Conservation (phyloP, 2,797 vertebrate species). For the Benthosema pterotum region DNA sequence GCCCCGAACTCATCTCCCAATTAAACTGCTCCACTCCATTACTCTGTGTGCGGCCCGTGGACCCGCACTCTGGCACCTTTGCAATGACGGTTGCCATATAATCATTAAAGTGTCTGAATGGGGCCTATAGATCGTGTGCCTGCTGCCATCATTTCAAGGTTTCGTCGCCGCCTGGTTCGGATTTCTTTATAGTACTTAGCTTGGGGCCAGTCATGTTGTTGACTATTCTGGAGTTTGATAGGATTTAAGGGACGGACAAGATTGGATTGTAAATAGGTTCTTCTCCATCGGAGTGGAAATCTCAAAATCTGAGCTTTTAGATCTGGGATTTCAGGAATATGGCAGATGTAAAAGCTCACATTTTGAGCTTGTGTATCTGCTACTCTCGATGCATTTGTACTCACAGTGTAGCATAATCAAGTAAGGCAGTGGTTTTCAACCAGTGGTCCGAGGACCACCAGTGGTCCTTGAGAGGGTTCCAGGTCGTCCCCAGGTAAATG, state of each 20-base stretch:
- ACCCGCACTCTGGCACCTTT: slow-evolving; percentile 61
- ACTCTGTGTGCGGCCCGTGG: slow-evolving; percentile 59
- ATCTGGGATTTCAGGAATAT: too few relatives aligned
- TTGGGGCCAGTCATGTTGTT: slow-evolving; percentile 24
- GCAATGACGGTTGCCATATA: slow-evolving; percentile 73
- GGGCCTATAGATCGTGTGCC: slow-evolving; percentile 60
- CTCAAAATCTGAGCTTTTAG: too few relatives aligned
- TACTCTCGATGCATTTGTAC: too few relatives aligned
- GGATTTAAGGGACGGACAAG: not conserved
- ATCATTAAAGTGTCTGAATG: slow-evolving; percentile 71
- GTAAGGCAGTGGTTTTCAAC: too few relatives aligned
- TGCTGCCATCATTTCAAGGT: slow-evolving; percentile 64
- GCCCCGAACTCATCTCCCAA: slow-evolving; percentile 76
- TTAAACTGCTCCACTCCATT: slow-evolving; percentile 76
- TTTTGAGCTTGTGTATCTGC: too few relatives aligned
- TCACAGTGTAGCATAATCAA: too few relatives aligned
- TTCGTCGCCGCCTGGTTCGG: slow-evolving; percentile 47
- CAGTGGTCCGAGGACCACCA: too few relatives aligned
- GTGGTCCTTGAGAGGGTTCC: too few relatives aligned
- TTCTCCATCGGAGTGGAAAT: too few relatives aligned
- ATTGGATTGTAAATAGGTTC: too few relatives aligned
- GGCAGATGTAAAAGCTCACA: too few relatives aligned
- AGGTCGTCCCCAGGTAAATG: too few relatives aligned
- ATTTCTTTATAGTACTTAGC: not conserved
- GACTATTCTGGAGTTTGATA: slow-evolving; percentile 3